Percentiles rank a stretch among this genome's conserved stretches.
phyloP scores from a whole-genome alignment of 2,888 invertebrate species.

The Synanthedon myopaeformis region DNA sequence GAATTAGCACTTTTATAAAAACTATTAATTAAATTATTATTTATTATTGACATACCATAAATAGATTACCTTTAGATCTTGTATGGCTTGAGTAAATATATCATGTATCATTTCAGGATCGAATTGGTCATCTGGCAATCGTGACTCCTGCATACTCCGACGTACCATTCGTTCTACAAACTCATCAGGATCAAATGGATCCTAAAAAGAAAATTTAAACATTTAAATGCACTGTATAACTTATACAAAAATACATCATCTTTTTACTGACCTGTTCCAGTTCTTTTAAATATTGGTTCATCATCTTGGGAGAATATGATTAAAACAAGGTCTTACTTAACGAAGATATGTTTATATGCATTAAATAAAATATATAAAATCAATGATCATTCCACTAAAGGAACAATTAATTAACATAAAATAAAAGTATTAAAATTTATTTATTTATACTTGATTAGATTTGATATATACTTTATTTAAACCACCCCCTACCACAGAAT shows the following conservation, averaged over 20 bases:
- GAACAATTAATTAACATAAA: no score
- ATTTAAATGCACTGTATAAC: background rate
- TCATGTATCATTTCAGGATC: constrained; percentile 90
- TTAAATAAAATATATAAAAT: no score
- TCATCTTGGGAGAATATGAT: constrained; percentile 71
- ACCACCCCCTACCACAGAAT: no score
- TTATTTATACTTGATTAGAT: no score
- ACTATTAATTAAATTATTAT: no score
- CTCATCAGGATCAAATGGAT: constrained; percentile 96
- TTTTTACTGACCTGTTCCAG: constrained; percentile 77
- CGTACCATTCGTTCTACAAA: constrained; percentile 97
- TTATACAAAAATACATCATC: background rate
- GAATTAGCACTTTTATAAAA: no score
- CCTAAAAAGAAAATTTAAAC: constrained; percentile 64
- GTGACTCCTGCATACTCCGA: constrained; percentile 86
- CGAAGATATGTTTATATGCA: no score
- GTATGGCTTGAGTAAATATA: constrained; percentile 93
- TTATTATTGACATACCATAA: no score
- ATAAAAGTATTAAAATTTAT: no score
- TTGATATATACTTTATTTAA: no score
- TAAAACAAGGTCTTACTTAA: background rate
- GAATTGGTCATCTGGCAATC: constrained; percentile 74
- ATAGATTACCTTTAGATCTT: constrained; percentile 70
- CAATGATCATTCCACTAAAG: no score
- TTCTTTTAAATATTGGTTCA: constrained; percentile 89